Conservation (phyloP, 2,888 invertebrate species). For the Hypena proboscidalis region DNA sequence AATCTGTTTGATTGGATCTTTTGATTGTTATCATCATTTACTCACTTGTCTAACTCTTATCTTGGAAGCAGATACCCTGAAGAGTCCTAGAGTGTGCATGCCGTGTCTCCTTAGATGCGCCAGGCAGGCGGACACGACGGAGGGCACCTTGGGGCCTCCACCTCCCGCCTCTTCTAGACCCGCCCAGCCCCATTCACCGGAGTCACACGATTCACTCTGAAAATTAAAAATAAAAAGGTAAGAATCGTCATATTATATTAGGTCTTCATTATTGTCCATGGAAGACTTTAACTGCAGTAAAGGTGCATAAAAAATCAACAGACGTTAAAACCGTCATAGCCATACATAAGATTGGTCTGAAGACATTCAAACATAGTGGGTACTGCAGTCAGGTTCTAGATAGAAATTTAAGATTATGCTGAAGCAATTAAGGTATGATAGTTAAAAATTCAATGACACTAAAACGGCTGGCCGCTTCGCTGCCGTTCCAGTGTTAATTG, state of each 20-base stretch:
- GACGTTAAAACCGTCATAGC: too few relatives aligned
- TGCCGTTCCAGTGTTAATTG: too few relatives aligned
- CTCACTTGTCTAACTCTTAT: conserved; percentile 95
- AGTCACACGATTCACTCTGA: conserved; percentile 93
- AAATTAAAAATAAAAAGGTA: conserved; percentile 44
- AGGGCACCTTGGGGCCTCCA: conserved; percentile 88
- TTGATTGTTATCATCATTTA: background rate
- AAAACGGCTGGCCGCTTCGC: too few relatives aligned
- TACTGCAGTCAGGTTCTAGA: too few relatives aligned
- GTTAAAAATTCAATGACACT: too few relatives aligned
- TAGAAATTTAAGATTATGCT: too few relatives aligned
- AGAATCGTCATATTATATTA: background rate
- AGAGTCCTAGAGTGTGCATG: conserved; percentile 94
- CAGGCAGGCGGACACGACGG: conserved; percentile 91
- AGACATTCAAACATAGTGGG: too few relatives aligned
- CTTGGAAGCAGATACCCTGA: conserved; percentile 96
- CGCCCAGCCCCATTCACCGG: conserved; percentile 85
- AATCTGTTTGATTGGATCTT: too few relatives aligned
- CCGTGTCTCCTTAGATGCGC: conserved; percentile 93
- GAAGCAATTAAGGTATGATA: too few relatives aligned
- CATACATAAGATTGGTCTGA: too few relatives aligned
- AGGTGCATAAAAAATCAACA: too few relatives aligned
- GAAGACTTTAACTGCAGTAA: too few relatives aligned
- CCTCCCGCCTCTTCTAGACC: conserved; percentile 85
- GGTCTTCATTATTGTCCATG: background rate